These are phyloP conservation scores for Sebastes oblongus DNA, from an alignment of 2,797 vertebrate genomes.

Conservation along the genomic window DNA sequence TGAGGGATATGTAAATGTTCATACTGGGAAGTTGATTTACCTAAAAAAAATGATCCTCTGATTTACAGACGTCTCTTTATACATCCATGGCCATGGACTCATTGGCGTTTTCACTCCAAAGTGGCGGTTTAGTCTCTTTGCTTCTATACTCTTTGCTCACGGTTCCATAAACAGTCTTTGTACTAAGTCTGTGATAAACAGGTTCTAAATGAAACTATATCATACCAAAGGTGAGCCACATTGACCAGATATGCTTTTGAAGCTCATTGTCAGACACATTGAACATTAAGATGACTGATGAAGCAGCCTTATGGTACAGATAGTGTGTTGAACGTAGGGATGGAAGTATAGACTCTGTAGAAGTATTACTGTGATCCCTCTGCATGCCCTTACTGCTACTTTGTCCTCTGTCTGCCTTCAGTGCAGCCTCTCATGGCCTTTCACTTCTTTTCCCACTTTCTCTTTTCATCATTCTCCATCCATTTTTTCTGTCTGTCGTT, in stretches of 20 bases:
- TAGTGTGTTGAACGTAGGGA: background rate
- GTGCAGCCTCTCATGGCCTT: constrained; percentile 77
- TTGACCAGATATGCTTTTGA: background rate
- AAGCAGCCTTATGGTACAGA: background rate
- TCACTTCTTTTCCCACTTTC: constrained; percentile 78
- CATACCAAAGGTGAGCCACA: background rate
- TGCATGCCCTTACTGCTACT: constrained; percentile 35
- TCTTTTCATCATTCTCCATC: constrained; percentile 75
- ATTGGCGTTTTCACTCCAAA: no score
- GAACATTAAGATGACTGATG: background rate
- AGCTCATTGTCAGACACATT: background rate
- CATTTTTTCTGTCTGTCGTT: constrained; percentile 46
- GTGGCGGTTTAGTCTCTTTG: no score
- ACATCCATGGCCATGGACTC: no score
- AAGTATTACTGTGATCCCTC: background rate
- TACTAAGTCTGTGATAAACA: background rate
- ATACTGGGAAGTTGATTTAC: no score
- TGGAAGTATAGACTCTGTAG: background rate
- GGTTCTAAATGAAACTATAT: background rate
- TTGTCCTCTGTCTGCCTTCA: constrained; percentile 53
- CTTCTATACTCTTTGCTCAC: no score
- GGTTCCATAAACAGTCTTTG: no score
- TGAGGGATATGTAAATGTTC: no score
- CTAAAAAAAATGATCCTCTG: no score
- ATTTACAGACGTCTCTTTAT: no score